phyloP scores from a whole-genome alignment of 2,888 invertebrate species.

The Volucella inflata region DNA sequence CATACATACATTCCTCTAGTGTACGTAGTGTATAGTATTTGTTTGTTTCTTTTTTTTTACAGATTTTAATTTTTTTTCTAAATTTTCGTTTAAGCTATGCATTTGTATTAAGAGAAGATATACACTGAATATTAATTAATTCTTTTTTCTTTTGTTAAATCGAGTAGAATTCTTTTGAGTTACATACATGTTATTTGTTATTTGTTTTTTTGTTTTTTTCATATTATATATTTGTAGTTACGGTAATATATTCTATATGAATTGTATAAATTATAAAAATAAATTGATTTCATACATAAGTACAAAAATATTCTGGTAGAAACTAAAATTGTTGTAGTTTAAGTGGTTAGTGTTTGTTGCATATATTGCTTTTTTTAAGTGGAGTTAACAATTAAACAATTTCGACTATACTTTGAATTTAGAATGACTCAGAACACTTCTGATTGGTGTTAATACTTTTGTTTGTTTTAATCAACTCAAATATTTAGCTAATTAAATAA shows the following conservation, averaged over 20 bases:
- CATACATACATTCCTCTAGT: not conserved
- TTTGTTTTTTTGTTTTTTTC: constrained; percentile 27
- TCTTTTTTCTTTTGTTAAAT: constrained; percentile 28
- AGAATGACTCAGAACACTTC: constrained; percentile 27
- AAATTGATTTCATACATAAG: constrained; percentile 65
- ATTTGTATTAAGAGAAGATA: constrained; percentile 48
- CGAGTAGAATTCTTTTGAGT: constrained; percentile 47
- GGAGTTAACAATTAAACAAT: constrained; percentile 23
- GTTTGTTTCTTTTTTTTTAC: constrained; percentile 26
- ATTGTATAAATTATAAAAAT: constrained; percentile 59
- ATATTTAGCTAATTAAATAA: constrained; percentile 45
- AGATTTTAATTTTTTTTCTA: constrained; percentile 26
- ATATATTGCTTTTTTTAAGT: constrained; percentile 45
- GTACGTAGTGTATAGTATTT: constrained; percentile 4
- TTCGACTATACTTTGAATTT: constrained; percentile 11
- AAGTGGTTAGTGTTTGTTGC: constrained; percentile 46
- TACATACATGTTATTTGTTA: constrained; percentile 46
- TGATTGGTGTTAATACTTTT: constrained; percentile 38
- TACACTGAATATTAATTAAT: constrained; percentile 60
- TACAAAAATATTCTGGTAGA: constrained; percentile 70
- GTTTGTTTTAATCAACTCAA: constrained; percentile 7
- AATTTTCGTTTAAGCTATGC: constrained; percentile 51
- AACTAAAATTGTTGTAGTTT: constrained; percentile 49
- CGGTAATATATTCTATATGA: constrained; percentile 28
- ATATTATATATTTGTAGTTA: constrained; percentile 21